These are phyloP conservation scores for Hyperoplus immaculatus DNA, from an alignment of 2,797 vertebrate genomes.

Conservation along the genomic window DNA sequence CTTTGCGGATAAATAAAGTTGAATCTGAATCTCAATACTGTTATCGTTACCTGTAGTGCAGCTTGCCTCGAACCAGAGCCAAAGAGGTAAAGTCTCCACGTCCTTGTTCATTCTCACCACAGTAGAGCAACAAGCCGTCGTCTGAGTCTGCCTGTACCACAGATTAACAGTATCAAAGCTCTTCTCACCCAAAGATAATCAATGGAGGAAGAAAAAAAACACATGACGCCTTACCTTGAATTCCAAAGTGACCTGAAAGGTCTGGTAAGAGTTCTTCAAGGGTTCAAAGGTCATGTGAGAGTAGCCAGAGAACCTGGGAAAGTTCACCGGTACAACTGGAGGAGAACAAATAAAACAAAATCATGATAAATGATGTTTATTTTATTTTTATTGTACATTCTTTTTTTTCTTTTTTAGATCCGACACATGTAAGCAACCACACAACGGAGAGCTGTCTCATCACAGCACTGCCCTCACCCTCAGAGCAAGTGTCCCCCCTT, in stretches of 20 bases:
- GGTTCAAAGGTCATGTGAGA: conserved; percentile 97
- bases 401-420: neutral
- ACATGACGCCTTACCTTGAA: conserved; percentile 88
- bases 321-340: conserved; percentile 90
- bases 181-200: neutral
- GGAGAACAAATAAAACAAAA: conserved; percentile 39
- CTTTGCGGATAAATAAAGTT: neutral
- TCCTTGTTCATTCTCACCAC: conserved; percentile 94
- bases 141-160: conserved; percentile 88
- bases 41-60: conserved; percentile 92
- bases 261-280: conserved; percentile 95
- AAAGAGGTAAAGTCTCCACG: conserved; percentile 94
- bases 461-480: conserved; percentile 81
- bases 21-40: neutral
- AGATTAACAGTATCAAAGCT: conserved; percentile 15
- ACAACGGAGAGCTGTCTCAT: neutral
- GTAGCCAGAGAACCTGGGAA: conserved; percentile 93
- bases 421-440: neutral
- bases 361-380: neutral
- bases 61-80: conserved; percentile 87
- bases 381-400: too few species aligned
- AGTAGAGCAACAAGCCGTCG: conserved; percentile 94
- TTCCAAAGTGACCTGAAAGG: conserved; percentile 94
- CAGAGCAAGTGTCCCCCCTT: conserved; percentile 87
- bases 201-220: neutral